Conservation (phyloP, 2,888 invertebrate genomes). For the Trichopria drosophilae region DNA sequence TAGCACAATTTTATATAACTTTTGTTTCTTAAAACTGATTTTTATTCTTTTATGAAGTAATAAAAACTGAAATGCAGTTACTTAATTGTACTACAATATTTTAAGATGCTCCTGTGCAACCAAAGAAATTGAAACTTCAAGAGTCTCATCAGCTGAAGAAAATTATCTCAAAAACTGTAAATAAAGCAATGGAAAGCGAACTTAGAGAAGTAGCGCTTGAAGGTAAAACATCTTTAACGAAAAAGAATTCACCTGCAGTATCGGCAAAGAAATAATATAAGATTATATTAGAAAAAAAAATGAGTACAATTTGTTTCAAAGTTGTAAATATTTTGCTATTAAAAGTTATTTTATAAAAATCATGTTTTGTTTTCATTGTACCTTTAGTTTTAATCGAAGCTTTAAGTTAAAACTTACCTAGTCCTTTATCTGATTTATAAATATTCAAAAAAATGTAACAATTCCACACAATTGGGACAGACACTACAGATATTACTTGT, state of each 20-base stretch:
- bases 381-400: too few species aligned
- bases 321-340: too few species aligned
- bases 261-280: conserved; percentile 21
- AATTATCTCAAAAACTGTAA: conserved; percentile 71
- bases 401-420: too few species aligned
- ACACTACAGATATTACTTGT: neutral
- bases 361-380: too few species aligned
- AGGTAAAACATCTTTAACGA: conserved; percentile 61
- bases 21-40: conserved; percentile 13
- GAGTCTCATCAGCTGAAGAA: conserved; percentile 69
- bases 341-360: too few species aligned
- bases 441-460: neutral
- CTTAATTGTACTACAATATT: too few species aligned
- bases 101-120: conserved; percentile 70
- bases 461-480: neutral
- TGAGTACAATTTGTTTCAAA: too few species aligned
- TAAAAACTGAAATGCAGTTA: too few species aligned
- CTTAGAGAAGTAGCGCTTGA: conserved; percentile 64
- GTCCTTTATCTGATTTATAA: neutral
- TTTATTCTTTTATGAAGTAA: too few species aligned
- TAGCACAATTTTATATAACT: too few species aligned
- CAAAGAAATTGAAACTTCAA: conserved; percentile 65
- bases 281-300: too few species aligned
- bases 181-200: conserved; percentile 70
- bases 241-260: conserved; percentile 56